phyloP scores from a whole-genome alignment of 1,140 invertebrate species.

The Diorhabda elongata region DNA sequence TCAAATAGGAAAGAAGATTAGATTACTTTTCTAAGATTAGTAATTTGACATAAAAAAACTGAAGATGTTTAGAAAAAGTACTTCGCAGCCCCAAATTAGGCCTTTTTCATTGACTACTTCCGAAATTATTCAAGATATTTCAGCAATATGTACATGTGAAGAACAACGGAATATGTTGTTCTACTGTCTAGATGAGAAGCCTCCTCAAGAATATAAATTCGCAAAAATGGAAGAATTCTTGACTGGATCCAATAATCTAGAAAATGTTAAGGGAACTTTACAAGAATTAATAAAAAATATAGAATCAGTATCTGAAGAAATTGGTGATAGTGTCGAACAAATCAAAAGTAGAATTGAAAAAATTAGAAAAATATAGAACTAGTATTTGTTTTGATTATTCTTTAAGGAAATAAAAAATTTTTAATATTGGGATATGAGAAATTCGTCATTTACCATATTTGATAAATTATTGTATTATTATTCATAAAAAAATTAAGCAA shows the following conservation, averaged over 20 bases:
- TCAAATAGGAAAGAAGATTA: no score
- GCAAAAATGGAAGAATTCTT: slow-evolving; percentile 39
- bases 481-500: no score
- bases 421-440: no score
- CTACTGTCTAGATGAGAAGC: slow-evolving; percentile 36
- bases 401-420: background rate
- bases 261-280: slow-evolving; percentile 27
- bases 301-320: slow-evolving; percentile 14
- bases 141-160: slow-evolving; percentile 27
- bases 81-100: slow-evolving; percentile 23
- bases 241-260: slow-evolving; percentile 33
- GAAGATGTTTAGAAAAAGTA: background rate
- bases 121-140: slow-evolving; percentile 38
- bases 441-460: no score
- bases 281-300: slow-evolving; percentile 19
- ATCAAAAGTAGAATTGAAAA: slow-evolving; percentile 11
- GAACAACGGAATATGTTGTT: slow-evolving; percentile 37
- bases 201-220: slow-evolving; percentile 32
- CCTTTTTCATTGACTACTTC: slow-evolving; percentile 23
- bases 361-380: background rate
- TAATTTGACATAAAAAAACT: background rate
- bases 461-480: no score
- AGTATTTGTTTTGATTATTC: background rate
- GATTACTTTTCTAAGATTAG: no score
- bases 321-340: slow-evolving; percentile 20